Evolutionary conservation across 2,797 vertebrate genomes (phyloP), one percentile per base, ranked within the genome.

Genomic region (Staurois parvus): DNA sequence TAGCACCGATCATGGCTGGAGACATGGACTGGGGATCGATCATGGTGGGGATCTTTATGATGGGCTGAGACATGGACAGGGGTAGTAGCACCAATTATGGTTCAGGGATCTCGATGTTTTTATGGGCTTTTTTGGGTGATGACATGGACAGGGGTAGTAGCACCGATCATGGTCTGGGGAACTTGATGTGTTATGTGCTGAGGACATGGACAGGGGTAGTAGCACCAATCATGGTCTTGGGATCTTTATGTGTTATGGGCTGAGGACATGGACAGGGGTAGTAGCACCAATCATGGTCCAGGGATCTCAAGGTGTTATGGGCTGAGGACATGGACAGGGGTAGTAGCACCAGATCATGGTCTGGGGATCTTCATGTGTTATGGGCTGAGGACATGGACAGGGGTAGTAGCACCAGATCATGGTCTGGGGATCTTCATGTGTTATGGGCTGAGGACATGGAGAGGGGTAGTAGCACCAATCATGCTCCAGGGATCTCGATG

Each of bases 61-160:
- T n/a, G n/a, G n/a, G n/a, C 8, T 37, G 8, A 3, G 40, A 42
- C 10, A 42, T 42, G 10, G 40, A 42, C 89, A 95, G 95, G 72
- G 92, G 94, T 79, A 96, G 95, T 89, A 95, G 85, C 86, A 95
- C 90, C 89, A 95, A 86, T 94, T 91, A 72, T 90, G 94, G 84
- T 77, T 93, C 48, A 94, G 95, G 1, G 95, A 94, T 88, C 92
- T 96, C 70, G 94, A 94, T 87, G 93, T n/a, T 96, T 87, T 96
- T 89, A 95, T 4, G 15, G 6, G 12, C 10, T 4, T 3, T 11
- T 48, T n/a, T n/a, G n/a, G n/a, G n/a, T n/a, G 13, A 3, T 6
- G 11, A 6, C 12, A 26, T 6, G 37, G 37, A 40, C 37, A 1
- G 34, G 12, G 26, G 17, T 2, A 68, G 17, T 4, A 40, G 6